Base-by-base conservation (phyloP, 2,113 vertebrate species). In the Oostethus manadensis region DNA sequence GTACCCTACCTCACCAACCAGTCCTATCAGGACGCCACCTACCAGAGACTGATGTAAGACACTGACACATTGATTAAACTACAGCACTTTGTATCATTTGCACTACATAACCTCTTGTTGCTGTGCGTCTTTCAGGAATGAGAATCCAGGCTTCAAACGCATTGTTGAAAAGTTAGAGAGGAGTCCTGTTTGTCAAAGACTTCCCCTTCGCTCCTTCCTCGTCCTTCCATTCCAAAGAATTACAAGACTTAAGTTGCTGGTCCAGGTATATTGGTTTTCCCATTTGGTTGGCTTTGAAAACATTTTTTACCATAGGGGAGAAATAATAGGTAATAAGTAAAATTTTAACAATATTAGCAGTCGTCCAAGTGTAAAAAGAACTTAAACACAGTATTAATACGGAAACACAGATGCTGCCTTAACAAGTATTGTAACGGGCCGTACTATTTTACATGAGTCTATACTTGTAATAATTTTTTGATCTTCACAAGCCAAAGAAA, bases 1-100 rank as follows among this genome's bases (percentile, higher is more conserved):
- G 89, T 98, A 38, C 94, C 95, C 1, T 99, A 99, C 3, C 94
- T 99, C 77, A 98, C 95, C 80, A 99, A 99, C 86, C 97, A 99
- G 85, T 94, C 93, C 0, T 99, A 99, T 40, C 97, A 99, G 85
- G 96, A 99, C 16, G 90, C 92, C 65, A 98, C 94, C 51, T 97
- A 94, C 82, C 93, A 94, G 68, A 89, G 85, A 59, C 88, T 99
- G 56, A 89, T 96, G 96, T 98, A 78, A 94, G 94, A 6, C 11
- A 47, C 13, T 59, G 4, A 21, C 33, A 2, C 9, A 1, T 3
- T 40, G 13, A 22, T 44, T 20, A 5, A 33, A 44, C 56, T 66
- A 3, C n/a, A n/a, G n/a, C n/a, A n/a, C 20, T 8, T 0, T 16
- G 5, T n/a, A 10, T 1, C 14, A 23, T 43, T 22, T 22, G 14